Percentiles rank a stretch among this genome's conserved stretches.
Evolutionary conservation across 2,797 vertebrate genomes (phyloP).

Genomic region (Clangula hyemalis): DNA sequence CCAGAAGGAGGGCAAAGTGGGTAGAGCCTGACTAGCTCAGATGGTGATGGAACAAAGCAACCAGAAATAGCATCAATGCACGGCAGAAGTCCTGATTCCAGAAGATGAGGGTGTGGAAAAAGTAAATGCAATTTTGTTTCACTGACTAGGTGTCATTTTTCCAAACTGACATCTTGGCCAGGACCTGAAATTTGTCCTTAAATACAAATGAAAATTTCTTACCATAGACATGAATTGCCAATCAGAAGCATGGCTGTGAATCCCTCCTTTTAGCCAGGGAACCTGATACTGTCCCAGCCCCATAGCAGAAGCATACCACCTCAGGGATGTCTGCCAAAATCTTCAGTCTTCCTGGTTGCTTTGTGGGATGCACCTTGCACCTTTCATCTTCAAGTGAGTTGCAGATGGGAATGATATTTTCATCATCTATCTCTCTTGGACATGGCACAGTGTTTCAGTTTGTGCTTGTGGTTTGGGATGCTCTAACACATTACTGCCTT

Average conservation of each 20-base stretch:
- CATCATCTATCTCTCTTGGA: background rate
- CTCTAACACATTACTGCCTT: background rate
- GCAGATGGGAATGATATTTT: background rate
- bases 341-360: background rate
- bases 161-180: background rate
- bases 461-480: background rate
- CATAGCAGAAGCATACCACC: background rate
- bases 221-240: background rate
- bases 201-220: background rate
- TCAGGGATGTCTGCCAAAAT: background rate
- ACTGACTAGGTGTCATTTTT: background rate
- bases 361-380: background rate
- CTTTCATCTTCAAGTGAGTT: background rate
- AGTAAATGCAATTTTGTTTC: background rate
- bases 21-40: background rate
- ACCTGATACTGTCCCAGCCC: background rate
- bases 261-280: background rate
- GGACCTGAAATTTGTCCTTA: background rate
- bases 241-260: background rate
- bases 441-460: background rate
- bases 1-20: background rate
- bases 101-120: background rate
- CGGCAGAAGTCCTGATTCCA: background rate
- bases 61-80: background rate
- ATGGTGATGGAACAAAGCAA: background rate